Evolutionary conservation across 2,113 vertebrate species (phyloP).

Genomic region (Tenrec ecaudatus): DNA sequence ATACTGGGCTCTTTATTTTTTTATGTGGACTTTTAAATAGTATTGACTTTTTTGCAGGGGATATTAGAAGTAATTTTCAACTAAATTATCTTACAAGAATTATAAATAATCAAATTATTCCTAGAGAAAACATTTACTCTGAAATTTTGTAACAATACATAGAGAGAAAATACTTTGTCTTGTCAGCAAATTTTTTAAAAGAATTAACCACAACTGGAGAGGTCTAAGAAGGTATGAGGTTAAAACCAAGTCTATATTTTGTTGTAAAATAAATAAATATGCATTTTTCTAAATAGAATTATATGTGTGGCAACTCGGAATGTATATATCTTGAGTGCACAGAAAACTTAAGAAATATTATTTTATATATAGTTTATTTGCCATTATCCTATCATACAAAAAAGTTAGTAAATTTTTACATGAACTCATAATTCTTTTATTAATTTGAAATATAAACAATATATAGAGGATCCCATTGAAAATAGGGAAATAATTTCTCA

Average conservation of each 20-base stretch:
- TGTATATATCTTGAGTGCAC: background rate
- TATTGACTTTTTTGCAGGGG: conserved; percentile 68
- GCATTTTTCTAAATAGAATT: background rate
- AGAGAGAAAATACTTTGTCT: background rate
- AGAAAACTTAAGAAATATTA: background rate
- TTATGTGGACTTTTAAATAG: conserved; percentile 66
- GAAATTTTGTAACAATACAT: background rate
- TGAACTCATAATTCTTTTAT: background rate
- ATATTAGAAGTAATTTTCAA: conserved; percentile 79
- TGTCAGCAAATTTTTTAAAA: background rate
- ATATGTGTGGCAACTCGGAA: background rate
- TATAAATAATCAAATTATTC: conserved; percentile 74
- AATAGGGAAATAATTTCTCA: background rate
- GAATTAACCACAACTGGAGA: background rate
- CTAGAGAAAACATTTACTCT: conserved; percentile 20
- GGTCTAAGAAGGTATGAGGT: background rate
- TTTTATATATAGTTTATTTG: conserved; percentile 10
- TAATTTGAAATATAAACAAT: background rate
- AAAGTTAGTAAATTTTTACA: background rate
- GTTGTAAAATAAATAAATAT: background rate
- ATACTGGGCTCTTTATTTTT: conserved; percentile 69
- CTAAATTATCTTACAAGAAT: conserved; percentile 45
- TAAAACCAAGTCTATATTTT: background rate
- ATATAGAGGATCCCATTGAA: background rate
- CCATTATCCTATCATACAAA: background rate